A percentile compares a stretch with the other conserved stretches of the same genome.
Conservation (phyloP, 2,888 invertebrate genomes). For the Amiota minor region DNA sequence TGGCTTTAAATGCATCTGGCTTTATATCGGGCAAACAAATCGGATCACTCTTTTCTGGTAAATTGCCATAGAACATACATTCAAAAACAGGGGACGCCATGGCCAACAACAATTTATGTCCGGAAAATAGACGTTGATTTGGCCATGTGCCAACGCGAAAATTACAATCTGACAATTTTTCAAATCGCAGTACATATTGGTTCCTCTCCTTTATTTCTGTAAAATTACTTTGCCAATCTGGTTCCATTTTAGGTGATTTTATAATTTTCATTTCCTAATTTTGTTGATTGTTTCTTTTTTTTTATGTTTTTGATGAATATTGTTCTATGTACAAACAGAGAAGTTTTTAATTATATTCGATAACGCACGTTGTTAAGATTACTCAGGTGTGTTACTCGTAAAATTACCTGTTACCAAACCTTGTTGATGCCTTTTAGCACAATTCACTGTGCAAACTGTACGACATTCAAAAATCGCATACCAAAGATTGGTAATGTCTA, state of each 20-base stretch:
- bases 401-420: too few relatives aligned
- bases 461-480: too few relatives aligned
- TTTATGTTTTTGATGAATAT: neutral
- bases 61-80: slow-evolving; percentile 89
- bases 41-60: slow-evolving; percentile 85
- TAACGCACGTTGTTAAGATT: too few relatives aligned
- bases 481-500: too few relatives aligned
- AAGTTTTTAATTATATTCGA: too few relatives aligned
- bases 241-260: slow-evolving; percentile 52
- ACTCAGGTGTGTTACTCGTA: too few relatives aligned
- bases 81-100: slow-evolving; percentile 93
- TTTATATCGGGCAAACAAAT: slow-evolving; percentile 88
- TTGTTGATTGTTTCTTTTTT: neutral
- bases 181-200: slow-evolving; percentile 82
- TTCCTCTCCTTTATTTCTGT: slow-evolving; percentile 83
- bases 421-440: too few relatives aligned
- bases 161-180: slow-evolving; percentile 89
- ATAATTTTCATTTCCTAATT: too few relatives aligned
- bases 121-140: slow-evolving; percentile 82
- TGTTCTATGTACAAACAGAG: too few relatives aligned
- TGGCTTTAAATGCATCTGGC: slow-evolving; percentile 87
- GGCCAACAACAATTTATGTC: slow-evolving; percentile 86
- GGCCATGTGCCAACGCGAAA: slow-evolving; percentile 87
- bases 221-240: slow-evolving; percentile 85
- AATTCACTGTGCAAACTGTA: too few relatives aligned